Percentiles rank a stretch among this genome's conserved stretches.
These are phyloP conservation scores for Melanotus villosus DNA, from an alignment of 2,888 invertebrate genomes.

Conservation along the genomic window DNA sequence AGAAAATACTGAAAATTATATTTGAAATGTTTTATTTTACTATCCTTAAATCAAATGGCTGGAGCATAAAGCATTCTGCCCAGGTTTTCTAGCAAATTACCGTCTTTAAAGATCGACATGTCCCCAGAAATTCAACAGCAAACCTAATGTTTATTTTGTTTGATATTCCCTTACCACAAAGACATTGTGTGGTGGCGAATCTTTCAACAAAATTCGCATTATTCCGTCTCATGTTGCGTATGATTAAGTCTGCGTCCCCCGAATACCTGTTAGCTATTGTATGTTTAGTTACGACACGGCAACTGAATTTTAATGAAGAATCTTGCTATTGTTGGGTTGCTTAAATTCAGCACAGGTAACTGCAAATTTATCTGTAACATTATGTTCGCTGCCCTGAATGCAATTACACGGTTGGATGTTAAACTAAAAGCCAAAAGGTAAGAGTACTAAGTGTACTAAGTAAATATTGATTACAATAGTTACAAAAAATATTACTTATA, in stretches of 20 bases:
- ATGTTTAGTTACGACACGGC: conserved; percentile 31
- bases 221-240: conserved; percentile 22
- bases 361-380: conserved; percentile 33
- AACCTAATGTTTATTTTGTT: neutral
- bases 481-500: too few relatives aligned
- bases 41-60: too few relatives aligned
- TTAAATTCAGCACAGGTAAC: conserved; percentile 37
- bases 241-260: conserved; percentile 30
- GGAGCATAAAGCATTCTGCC: too few relatives aligned
- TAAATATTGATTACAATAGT: too few relatives aligned
- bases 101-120: too few relatives aligned
- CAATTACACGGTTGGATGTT: conserved; percentile 17
- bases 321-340: conserved; percentile 34
- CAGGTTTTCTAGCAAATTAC: too few relatives aligned
- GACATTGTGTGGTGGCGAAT: neutral
- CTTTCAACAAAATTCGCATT: conserved; percentile 14
- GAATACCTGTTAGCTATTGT: conserved; percentile 38
- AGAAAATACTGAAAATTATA: too few relatives aligned
- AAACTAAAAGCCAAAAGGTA: conserved; percentile 28
- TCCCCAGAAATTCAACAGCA: too few relatives aligned
- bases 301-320: conserved; percentile 36
- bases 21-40: too few relatives aligned
- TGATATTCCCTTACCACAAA: neutral
- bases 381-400: conserved; percentile 19
- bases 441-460: too few relatives aligned